Base-by-base conservation (phyloP, 2,113 vertebrate genomes). In the Gadus macrocephalus region DNA sequence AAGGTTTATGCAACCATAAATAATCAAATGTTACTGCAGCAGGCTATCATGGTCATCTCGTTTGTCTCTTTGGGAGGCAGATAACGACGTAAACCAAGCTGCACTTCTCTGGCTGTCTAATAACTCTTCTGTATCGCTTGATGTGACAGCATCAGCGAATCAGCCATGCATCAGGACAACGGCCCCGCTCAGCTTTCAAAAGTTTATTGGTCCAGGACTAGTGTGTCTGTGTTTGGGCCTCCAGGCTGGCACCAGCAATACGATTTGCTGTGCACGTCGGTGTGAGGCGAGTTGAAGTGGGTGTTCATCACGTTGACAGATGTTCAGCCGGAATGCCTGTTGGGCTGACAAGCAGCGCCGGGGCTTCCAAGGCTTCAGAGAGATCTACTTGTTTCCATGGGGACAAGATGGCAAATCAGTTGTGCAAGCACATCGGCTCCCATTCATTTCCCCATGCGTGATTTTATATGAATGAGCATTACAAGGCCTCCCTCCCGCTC, bases 351-450 rank as follows among this genome's bases (percentile, higher is more conserved):
- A 2, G 20, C 25, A 25, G 5, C 15, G 19, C 7, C 27, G 20
- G 12, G 17, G 25, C 14, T 31, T 15, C 56, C 61, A 35, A 58
- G 15, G 9, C 6, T 75, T 62, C 1, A 14, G 70, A 64, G 63
- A 67, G 64, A 64, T 76, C 60, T 58, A 55, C n/a, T 20, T 27
- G 56, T 82, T 65, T 69, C 75, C 70, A 74, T 71, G 64, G 73
- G 62, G 31, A 81, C 60, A 12, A 31, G n/a, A 58, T n/a, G 58
- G 58, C 68, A 25, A 19, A 4, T 56, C 55, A 16, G 14, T 58
- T 55, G n/a, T 61, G 3, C 17, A 25, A 70, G 19, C 25, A 25
- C 28, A 42, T 15, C 0, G 15, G 19, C 11, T 70, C 56, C 49
- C 63, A 56, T 17, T 66, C 62, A 74, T 53, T 55, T 53, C 49